These are phyloP conservation scores for Alentia gelatinosa DNA, from an alignment of 2,888 invertebrate species.

Conservation along the genomic window DNA sequence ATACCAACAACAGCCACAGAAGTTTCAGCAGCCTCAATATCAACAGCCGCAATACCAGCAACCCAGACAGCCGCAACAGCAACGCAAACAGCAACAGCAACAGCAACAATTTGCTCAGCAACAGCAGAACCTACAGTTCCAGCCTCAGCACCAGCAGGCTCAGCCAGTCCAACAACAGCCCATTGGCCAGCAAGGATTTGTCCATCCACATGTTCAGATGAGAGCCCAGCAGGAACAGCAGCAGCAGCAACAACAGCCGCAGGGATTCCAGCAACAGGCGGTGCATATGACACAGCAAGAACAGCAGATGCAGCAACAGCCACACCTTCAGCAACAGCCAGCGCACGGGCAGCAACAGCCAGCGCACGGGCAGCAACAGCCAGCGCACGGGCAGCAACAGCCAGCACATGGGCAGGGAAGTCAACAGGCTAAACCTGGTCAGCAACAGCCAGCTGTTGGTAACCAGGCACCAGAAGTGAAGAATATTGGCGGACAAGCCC, in stretches of 20 bases:
- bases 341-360: conserved; percentile 47
- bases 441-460: neutral
- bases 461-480: neutral
- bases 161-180: conserved; percentile 35
- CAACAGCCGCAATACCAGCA: conserved; percentile 23
- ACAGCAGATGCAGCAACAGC: conserved; percentile 52
- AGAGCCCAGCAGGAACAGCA: conserved; percentile 48
- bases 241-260: neutral
- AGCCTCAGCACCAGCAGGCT: conserved; percentile 47
- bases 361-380: conserved; percentile 55
- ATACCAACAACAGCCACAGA: neutral
- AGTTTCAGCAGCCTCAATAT: neutral
- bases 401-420: neutral
- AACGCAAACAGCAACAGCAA: conserved; percentile 53
- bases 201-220: conserved; percentile 48
- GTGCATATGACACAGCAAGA: conserved; percentile 52
- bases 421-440: neutral
- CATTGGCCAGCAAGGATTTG: conserved; percentile 36
- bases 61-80: conserved; percentile 38
- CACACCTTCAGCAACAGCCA: conserved; percentile 53
- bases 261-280: conserved; percentile 56
- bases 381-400: conserved; percentile 53
- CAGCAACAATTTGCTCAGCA: conserved; percentile 57
- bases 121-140: conserved; percentile 45
- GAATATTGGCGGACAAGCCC: neutral